These are phyloP conservation scores for Drosophila varians DNA, from an alignment of 1,140 invertebrate genomes.

Conservation along the genomic window DNA sequence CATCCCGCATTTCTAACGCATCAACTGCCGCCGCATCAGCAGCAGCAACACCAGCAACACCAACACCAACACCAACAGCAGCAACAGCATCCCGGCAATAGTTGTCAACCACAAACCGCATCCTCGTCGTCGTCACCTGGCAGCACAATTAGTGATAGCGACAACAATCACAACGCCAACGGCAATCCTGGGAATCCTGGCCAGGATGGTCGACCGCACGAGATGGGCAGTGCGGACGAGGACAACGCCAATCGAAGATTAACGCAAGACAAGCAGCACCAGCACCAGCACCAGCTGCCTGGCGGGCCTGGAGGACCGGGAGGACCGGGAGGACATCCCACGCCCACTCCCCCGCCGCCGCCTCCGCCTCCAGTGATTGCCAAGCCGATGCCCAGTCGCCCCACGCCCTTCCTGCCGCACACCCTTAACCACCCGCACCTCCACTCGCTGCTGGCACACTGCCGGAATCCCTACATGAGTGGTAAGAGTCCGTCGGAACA, in stretches of 20 bases:
- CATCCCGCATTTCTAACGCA: slow-evolving; percentile 82
- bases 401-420: slow-evolving; percentile 84
- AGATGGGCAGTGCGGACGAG: slow-evolving; percentile 55
- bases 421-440: slow-evolving; percentile 84
- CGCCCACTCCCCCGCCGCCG: slow-evolving; percentile 55
- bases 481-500: slow-evolving; percentile 72
- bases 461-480: slow-evolving; percentile 85
- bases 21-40: slow-evolving; percentile 61
- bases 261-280: slow-evolving; percentile 71
- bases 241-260: slow-evolving; percentile 83
- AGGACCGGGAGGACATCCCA: slow-evolving; percentile 27
- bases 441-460: slow-evolving; percentile 84
- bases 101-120: slow-evolving; percentile 83
- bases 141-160: slow-evolving; percentile 84
- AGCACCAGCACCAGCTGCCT: slow-evolving; percentile 52
- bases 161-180: slow-evolving; percentile 78
- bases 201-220: slow-evolving; percentile 66
- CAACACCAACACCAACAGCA: slow-evolving; percentile 50
- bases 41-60: slow-evolving; percentile 61
- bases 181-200: slow-evolving; percentile 41
- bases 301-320: slow-evolving; percentile 26
- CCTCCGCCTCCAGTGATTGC: slow-evolving; percentile 83
- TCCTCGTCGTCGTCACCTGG: slow-evolving; percentile 83
- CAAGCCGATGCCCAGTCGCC: slow-evolving; percentile 85
- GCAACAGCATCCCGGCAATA: slow-evolving; percentile 73